Evolutionary conservation across 2,888 invertebrate genomes (phyloP).

Genomic region (Pogonocherus hispidulus): DNA sequence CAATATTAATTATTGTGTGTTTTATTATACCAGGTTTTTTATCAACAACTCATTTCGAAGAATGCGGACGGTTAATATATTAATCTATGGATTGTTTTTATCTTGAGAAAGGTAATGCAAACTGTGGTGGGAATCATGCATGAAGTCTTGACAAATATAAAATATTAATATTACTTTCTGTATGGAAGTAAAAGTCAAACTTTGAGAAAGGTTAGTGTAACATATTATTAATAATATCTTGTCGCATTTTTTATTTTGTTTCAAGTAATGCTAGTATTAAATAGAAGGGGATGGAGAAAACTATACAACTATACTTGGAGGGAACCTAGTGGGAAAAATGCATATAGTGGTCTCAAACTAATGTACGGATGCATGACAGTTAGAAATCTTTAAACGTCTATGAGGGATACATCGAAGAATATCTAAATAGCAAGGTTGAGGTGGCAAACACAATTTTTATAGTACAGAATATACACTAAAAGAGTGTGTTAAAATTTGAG

Average conservation of each 20-base stretch:
- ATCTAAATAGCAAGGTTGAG: no score
- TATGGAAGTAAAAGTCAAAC: neutral
- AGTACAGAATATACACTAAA: no score
- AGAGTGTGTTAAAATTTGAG: no score
- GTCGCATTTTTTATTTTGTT: neutral
- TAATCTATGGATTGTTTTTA: neutral
- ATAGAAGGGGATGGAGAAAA: no score
- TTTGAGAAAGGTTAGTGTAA: neutral
- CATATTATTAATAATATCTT: neutral
- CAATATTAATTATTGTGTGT: constrained; percentile 11
- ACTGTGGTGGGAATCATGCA: neutral
- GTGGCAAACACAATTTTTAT: no score
- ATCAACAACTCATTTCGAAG: neutral
- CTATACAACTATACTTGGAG: no score
- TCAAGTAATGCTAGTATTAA: neutral
- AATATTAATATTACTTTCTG: neutral
- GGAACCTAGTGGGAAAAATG: no score
- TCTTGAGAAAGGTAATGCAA: neutral
- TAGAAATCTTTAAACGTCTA: no score
- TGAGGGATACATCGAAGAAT: no score
- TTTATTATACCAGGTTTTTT: neutral
- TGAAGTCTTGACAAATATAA: neutral
- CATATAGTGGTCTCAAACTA: no score
- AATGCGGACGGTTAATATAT: neutral
- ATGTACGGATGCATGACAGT: no score